Base-by-base conservation (phyloP, 2,888 invertebrate species). In the Gari tellinella region DNA sequence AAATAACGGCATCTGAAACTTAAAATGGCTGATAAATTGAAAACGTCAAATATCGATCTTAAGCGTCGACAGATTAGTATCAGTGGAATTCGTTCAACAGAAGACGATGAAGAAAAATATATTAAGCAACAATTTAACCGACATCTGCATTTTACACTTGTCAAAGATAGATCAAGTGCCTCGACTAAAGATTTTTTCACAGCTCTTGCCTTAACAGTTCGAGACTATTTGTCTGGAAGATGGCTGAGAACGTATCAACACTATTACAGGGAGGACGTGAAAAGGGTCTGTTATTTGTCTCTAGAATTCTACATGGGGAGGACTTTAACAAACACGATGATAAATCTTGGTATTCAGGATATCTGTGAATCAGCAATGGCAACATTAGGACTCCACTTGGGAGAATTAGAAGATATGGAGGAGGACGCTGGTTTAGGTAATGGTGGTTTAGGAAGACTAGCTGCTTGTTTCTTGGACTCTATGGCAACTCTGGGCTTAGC, bases 301-400 rank as follows among this genome's bases (percentile, higher is more conserved):
- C 45, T 77, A 53, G 80, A 81, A 56, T 81, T 77, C 48, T 81
- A 78, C 38, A 81, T 81, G 72, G 80, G 77, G 1, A 57, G 80
- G n/a, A 72, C 77, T 0, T 43, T 81, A 25, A 65, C 65, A n/a
- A 99, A 99, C 92, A 99, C 99, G 65, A 99, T 99, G 99, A 96
- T 99, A 89, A 99, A 99, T 92, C 93, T 99, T 88, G 99, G 99
- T 46, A 97, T 99, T 86, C 97, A 99, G 92, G 96, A 95, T 14
- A 96, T 97, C n/a, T 97, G 98, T 85, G 99, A 99, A 92, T 99
- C 99, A 93, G 99, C 99, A 64, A 95, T 99, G 93, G 99, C 99
- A n/a, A 90, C 95, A 94, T 93, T 99, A 85, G 99, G 99, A 15
- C 93, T 99, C 87, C 97, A 99, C 89, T 98, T 99, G 90, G 99